Evolutionary conservation across 2,113 vertebrate genomes (phyloP).

Genomic region (Sander vitreus): DNA sequence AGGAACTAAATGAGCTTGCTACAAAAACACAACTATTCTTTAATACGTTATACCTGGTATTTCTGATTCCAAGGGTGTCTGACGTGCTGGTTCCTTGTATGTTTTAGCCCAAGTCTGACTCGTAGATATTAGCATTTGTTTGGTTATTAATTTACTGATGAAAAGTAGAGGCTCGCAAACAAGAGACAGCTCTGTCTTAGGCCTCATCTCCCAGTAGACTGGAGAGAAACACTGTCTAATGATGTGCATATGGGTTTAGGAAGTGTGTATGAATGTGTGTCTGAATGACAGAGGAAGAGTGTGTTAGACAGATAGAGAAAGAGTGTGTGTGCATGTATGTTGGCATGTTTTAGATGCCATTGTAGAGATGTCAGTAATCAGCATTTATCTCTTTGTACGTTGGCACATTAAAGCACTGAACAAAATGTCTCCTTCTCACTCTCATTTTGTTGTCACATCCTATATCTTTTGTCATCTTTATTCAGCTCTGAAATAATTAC

Average conservation of each 20-base stretch:
- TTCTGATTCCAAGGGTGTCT: background rate
- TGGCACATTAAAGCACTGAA: conserved; percentile 76
- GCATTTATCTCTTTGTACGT: conserved; percentile 78
- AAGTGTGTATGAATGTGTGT: conserved; percentile 19
- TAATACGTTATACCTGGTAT: background rate
- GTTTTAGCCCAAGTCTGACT: conserved; percentile 69
- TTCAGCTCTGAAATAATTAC: background rate
- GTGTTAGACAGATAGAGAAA: background rate
- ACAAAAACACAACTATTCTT: conserved; percentile 1
- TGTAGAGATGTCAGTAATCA: conserved; percentile 72
- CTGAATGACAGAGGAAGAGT: conserved; percentile 16
- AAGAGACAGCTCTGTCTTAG: conserved; percentile 53
- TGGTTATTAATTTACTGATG: conserved; percentile 50
- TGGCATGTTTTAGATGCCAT: conserved; percentile 74
- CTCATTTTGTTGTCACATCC: conserved; percentile 22
- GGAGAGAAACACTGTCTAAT: conserved; percentile 60
- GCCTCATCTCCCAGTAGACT: conserved; percentile 58
- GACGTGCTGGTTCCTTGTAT: background rate
- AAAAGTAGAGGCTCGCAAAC: conserved; percentile 57
- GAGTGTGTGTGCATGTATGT: conserved; percentile 35
- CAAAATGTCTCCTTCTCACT: conserved; percentile 11
- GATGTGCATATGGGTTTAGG: conserved; percentile 65
- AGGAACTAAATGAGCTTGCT: background rate
- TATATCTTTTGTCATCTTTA: background rate
- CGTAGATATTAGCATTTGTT: conserved; percentile 57